These are phyloP conservation scores for Dendroctonus ponderosae DNA, from an alignment of 1,140 invertebrate species.

Conservation along the genomic window DNA sequence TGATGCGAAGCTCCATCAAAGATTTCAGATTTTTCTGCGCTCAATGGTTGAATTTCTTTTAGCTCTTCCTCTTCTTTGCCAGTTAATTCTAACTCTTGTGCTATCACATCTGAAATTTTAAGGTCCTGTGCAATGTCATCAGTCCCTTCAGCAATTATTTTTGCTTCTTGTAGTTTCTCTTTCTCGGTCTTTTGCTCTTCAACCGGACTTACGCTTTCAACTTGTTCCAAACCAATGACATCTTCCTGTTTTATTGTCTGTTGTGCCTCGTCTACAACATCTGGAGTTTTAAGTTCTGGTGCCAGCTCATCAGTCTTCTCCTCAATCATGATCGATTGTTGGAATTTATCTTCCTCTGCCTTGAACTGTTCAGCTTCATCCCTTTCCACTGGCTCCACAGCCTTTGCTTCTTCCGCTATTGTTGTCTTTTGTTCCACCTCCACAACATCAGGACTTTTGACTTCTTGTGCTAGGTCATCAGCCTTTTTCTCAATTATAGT, in stretches of 20 bases:
- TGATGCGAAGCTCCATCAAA: too few relatives aligned
- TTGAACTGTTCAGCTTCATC: not conserved
- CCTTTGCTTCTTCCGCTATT: not conserved
- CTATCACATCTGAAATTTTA: too few relatives aligned
- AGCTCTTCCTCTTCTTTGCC: too few relatives aligned
- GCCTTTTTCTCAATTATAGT: too few relatives aligned
- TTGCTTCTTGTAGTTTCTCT: too few relatives aligned
- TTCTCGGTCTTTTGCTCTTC: too few relatives aligned
- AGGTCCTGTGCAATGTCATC: too few relatives aligned
- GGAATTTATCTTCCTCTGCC: not conserved
- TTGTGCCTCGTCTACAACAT: not conserved
- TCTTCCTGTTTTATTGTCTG: not conserved
- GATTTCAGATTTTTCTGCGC: too few relatives aligned
- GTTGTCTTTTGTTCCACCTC: not conserved
- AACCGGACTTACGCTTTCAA: too few relatives aligned
- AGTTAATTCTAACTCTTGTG: too few relatives aligned
- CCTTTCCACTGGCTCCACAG: not conserved
- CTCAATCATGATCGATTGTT: not conserved
- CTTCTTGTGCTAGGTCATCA: not conserved
- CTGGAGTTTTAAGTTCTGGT: not conserved
- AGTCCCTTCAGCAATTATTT: too few relatives aligned
- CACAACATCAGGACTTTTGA: not conserved
- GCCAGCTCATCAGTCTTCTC: not conserved
- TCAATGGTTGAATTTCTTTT: too few relatives aligned
- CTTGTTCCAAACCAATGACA: not conserved